These are phyloP conservation scores for Barnardius zonarius DNA, from an alignment of 2,113 vertebrate species.

Conservation along the genomic window DNA sequence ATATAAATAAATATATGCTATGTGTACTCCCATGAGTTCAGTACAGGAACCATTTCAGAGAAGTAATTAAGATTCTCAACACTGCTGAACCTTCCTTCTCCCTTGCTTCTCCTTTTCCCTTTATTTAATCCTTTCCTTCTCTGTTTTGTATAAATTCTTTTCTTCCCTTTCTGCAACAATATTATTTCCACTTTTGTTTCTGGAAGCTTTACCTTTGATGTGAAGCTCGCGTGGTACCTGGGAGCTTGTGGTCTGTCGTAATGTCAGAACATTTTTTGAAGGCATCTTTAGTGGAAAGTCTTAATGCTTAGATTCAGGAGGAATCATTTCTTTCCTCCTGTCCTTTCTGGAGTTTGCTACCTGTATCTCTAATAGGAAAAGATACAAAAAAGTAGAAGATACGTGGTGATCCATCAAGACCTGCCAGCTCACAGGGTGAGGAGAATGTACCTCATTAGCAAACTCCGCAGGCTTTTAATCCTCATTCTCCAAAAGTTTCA, in stretches of 20 bases:
- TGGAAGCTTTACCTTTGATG: not conserved
- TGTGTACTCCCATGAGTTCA: not conserved
- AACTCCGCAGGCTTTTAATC: not conserved
- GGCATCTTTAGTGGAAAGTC: not conserved
- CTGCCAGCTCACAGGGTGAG: not conserved
- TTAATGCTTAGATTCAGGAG: not conserved
- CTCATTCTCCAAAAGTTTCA: not conserved
- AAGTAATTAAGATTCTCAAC: not conserved
- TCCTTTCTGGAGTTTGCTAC: not conserved
- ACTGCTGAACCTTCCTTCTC: not conserved
- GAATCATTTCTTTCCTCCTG: not conserved
- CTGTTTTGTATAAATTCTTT: not conserved
- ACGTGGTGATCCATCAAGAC: not conserved
- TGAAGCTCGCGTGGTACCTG: not conserved
- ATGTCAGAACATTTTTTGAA: not conserved
- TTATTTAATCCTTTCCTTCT: not conserved
- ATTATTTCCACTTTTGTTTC: not conserved
- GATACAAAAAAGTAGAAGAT: not conserved
- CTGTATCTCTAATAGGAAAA: not conserved
- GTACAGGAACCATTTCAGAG: not conserved
- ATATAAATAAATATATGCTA: not conserved
- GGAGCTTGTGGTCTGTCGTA: not conserved
- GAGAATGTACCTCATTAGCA: not conserved
- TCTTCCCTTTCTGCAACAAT: not conserved
- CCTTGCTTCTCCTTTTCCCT: not conserved